Percentiles rank a stretch among this genome's conserved stretches.
Conservation (phyloP, 2,797 vertebrate species). For the Synaphobranchus kaupii region DNA sequence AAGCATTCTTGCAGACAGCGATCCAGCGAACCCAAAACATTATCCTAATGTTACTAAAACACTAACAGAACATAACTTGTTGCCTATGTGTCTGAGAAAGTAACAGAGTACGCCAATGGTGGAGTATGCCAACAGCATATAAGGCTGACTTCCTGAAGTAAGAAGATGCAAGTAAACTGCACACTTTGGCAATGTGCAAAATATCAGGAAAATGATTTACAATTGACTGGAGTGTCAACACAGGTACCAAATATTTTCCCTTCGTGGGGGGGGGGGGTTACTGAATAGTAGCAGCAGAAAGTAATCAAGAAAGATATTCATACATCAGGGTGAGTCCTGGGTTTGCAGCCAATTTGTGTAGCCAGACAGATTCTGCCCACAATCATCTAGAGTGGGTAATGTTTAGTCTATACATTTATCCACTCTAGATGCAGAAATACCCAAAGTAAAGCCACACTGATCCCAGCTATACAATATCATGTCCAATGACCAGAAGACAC, state of each 20-base stretch:
- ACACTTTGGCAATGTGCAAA: conserved; percentile 4
- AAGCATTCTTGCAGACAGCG: not conserved
- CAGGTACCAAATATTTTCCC: not conserved
- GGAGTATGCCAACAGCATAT: not conserved
- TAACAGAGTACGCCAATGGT: not conserved
- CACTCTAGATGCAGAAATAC: not conserved
- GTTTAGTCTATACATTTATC: not conserved
- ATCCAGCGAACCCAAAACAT: not conserved
- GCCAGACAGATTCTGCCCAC: not conserved
- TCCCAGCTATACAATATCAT: not conserved
- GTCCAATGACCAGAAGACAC: not conserved
- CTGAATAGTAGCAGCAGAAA: conserved; percentile 15
- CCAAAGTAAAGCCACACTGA: not conserved
- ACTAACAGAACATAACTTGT: not conserved
- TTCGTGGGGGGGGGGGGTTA: not conserved
- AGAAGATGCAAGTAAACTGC: not conserved
- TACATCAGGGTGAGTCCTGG: not conserved
- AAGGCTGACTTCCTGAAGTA: not conserved
- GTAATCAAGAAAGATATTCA: conserved; percentile 43
- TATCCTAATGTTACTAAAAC: not conserved
- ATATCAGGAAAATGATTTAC: not conserved
- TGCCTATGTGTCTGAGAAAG: not conserved
- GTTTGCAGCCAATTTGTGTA: not conserved
- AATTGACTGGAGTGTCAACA: not conserved
- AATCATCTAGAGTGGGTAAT: not conserved